Base-by-base conservation (phyloP, 2,888 invertebrate species). In the Linyphia triangularis region DNA sequence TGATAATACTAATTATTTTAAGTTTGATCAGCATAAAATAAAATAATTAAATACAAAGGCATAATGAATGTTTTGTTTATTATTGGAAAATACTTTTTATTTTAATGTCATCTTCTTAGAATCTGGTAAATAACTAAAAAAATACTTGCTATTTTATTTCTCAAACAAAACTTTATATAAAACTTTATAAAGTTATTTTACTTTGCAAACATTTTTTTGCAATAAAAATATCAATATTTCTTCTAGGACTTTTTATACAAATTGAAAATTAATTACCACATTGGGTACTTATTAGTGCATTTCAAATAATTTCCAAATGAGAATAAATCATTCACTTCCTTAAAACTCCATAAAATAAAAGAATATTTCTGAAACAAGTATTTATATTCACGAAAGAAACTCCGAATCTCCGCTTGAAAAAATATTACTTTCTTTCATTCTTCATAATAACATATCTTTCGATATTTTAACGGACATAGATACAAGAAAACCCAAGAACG, bases 391-490 rank as follows among this genome's bases (percentile, higher is more conserved):
- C 26, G 2, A 70, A 70, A 43, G 26, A 70, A 51, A 43, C 28
- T n/a, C 43, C 2, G 43, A 51, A 7, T 51, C 51, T 51, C 43
- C 51, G 9, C 13, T 26, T 4, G 43, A 43, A 70, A 67, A 37
- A 69, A 37, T 16, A 24, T 13, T 7, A 22, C 43, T 43, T 43
- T 70, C 28, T 43, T 26, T 24, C 43, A 16, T 65, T 28, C 26
- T 69, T 81, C 37, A 81, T 81, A 81, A 81, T 81, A 81, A 81
- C 81, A 81, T 69, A 81, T 85, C 77, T 84, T 61, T 69, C 85
- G 85, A 85, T 85, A 85, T 85, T 85, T 85, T 59, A 85, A 77
- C 85, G 77, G 77, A 85, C 81, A 85, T 77, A 85, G 85, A 85
- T 85, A 85, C 85, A 85, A 28, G 85, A 69, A 43, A 85, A 77